phyloP scores from a whole-genome alignment of 1,140 invertebrate species.

The Chironomus tepperi region DNA sequence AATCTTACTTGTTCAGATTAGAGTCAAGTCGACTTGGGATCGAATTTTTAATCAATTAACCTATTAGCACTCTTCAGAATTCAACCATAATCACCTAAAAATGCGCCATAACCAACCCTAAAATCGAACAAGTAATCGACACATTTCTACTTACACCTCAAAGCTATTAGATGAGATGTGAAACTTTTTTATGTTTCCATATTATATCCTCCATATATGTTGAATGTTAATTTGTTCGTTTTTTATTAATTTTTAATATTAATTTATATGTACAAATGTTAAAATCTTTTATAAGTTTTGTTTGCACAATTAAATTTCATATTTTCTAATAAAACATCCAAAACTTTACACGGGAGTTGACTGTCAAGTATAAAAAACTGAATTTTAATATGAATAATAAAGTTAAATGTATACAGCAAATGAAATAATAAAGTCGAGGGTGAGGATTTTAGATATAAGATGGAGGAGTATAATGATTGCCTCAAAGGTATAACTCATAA shows the following conservation, averaged over 20 bases:
- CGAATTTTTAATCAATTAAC: no score
- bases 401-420: no score
- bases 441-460: no score
- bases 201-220: neutral
- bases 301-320: slow-evolving; percentile 2
- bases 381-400: no score
- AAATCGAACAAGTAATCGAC: no score
- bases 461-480: neutral
- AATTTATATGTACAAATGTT: neutral
- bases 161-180: slow-evolving; percentile 10
- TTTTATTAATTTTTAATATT: slow-evolving; percentile 15
- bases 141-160: neutral
- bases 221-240: neutral
- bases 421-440: no score
- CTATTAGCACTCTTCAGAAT: no score
- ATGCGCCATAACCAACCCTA: no score
- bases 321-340: neutral
- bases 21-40: no score
- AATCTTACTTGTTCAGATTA: no score
- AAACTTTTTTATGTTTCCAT: neutral
- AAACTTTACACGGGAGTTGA: neutral
- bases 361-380: neutral
- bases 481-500: neutral
- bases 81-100: no score
- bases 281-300: neutral